Percentiles rank a stretch among this genome's conserved stretches.
Evolutionary conservation across 2,888 invertebrate genomes (phyloP).

Genomic region (Marasmarcha lunaedactyla): DNA sequence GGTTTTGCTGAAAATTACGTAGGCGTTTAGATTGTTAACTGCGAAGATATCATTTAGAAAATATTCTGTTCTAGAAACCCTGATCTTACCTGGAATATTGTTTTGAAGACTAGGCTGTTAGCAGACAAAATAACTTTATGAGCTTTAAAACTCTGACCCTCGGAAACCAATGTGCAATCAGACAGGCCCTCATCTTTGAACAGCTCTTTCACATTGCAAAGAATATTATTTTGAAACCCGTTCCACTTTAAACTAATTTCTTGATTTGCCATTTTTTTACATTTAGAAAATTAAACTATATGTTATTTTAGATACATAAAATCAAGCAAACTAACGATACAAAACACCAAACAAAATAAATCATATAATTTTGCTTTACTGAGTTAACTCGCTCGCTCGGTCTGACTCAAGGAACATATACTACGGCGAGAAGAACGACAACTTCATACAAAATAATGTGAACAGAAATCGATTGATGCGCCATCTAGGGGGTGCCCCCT

Average conservation of each 20-base stretch:
- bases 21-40: slow-evolving; percentile 33
- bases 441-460: too few relatives aligned
- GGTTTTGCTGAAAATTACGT: slow-evolving; percentile 73
- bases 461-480: too few relatives aligned
- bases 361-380: too few relatives aligned
- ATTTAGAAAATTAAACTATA: slow-evolving; percentile 14
- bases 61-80: not conserved
- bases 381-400: too few relatives aligned
- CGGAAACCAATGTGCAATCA: slow-evolving; percentile 76
- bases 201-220: slow-evolving; percentile 73
- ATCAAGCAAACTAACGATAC: slow-evolving; percentile 19
- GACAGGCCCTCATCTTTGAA: slow-evolving; percentile 75
- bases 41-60: too few relatives aligned
- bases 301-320: slow-evolving; percentile 17
- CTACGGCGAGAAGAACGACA: too few relatives aligned
- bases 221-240: slow-evolving; percentile 74
- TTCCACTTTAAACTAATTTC: slow-evolving; percentile 80
- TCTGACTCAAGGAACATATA: too few relatives aligned
- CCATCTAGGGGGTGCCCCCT: too few relatives aligned
- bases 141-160: slow-evolving; percentile 75
- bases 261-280: slow-evolving; percentile 46
- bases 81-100: slow-evolving; percentile 72
- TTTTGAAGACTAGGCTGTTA: slow-evolving; percentile 75
- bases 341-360: slow-evolving; percentile 1
- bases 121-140: slow-evolving; percentile 78